These are phyloP conservation scores for Epinephelus fuscoguttatus DNA, from an alignment of 2,113 vertebrate species.

Conservation along the genomic window DNA sequence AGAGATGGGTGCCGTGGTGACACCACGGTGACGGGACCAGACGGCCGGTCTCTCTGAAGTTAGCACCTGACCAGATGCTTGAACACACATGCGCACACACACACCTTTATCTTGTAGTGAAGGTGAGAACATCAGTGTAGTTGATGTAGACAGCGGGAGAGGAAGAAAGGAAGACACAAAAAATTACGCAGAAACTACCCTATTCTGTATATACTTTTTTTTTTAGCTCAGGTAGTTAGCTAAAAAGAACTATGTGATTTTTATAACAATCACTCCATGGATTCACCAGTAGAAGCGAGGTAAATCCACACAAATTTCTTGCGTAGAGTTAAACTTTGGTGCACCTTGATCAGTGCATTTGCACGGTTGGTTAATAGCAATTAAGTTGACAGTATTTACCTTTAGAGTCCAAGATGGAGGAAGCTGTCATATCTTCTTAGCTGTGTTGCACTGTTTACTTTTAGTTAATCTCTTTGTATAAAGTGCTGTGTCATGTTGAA, in stretches of 20 bases:
- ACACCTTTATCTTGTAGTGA: constrained; percentile 6
- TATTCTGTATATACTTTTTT: background rate
- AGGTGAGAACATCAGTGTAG: constrained; percentile 8
- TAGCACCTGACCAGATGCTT: constrained; percentile 66
- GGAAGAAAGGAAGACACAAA: background rate
- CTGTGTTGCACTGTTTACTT: no score
- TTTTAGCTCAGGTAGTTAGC: no score
- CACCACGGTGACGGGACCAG: constrained; percentile 62
- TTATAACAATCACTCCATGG: background rate
- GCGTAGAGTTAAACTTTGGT: background rate
- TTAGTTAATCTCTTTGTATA: no score
- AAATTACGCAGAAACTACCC: background rate
- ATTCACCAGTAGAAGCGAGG: background rate
- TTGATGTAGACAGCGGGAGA: background rate
- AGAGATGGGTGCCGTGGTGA: constrained; percentile 41
- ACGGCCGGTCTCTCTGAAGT: constrained; percentile 73
- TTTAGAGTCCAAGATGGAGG: background rate
- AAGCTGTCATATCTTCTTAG: background rate
- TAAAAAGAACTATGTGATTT: background rate
- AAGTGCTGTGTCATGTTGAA: no score
- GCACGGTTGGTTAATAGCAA: background rate
- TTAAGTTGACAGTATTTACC: background rate
- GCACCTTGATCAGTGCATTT: background rate
- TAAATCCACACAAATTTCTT: background rate
- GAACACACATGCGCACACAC: background rate